A percentile compares a stretch with the other conserved stretches of the same genome.
These are phyloP conservation scores for Heliocidaris erythrogramma DNA, from an alignment of 35 echinoderm and acorn worm species.

Conservation along the genomic window DNA sequence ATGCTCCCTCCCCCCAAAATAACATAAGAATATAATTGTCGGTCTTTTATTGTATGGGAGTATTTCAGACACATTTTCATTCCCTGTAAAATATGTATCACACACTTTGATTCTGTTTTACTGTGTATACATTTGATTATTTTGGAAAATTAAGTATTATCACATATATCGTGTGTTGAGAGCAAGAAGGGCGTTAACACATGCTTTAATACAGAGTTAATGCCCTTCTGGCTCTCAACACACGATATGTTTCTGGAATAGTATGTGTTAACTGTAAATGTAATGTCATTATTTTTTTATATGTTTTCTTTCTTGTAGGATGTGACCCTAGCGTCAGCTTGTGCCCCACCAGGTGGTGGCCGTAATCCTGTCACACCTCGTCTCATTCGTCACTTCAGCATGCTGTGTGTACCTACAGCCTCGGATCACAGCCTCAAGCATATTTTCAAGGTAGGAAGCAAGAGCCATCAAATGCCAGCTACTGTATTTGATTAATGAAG, in stretches of 20 bases:
- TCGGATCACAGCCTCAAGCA: constrained; percentile 95
- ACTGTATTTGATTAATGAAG: neutral
- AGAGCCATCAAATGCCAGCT: neutral
- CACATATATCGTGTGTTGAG: neutral
- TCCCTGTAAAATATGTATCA: neutral
- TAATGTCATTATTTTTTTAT: neutral
- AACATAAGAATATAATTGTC: too few relatives aligned
- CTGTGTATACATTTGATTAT: neutral
- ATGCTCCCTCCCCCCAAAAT: too few relatives aligned
- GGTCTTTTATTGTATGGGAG: too few relatives aligned
- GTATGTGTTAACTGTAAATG: neutral
- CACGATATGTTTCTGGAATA: too few relatives aligned
- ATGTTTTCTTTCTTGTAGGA: constrained; percentile 62
- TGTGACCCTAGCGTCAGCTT: constrained; percentile 86
- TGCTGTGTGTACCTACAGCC: constrained; percentile 95
- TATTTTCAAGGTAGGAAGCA: constrained; percentile 88
- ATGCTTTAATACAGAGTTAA: too few relatives aligned
- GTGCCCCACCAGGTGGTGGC: constrained; percentile 96
- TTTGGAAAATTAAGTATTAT: neutral
- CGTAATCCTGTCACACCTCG: constrained; percentile 97
- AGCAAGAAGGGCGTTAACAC: too few relatives aligned
- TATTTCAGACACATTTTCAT: neutral
- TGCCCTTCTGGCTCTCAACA: too few relatives aligned
- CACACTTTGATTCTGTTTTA: neutral
- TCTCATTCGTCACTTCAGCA: constrained; percentile 85